Conservation (phyloP, 2,113 vertebrate species). For the Pipa parva region DNA sequence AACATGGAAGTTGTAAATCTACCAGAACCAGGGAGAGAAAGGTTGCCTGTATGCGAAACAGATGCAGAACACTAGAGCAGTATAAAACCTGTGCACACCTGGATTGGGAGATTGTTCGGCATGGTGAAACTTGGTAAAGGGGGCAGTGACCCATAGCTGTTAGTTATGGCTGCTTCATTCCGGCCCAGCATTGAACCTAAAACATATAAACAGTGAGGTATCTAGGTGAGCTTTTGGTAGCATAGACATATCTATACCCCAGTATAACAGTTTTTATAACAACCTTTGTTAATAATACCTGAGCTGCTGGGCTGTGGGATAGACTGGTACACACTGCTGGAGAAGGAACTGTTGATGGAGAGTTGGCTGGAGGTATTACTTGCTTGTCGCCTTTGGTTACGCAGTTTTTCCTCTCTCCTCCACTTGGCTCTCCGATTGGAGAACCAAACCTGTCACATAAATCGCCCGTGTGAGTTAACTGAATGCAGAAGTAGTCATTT, state of each 20-base stretch:
- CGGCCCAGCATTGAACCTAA: slow-evolving; percentile 74
- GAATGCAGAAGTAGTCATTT: no score
- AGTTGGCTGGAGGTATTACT: slow-evolving; percentile 66
- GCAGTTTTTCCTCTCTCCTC: slow-evolving; percentile 77
- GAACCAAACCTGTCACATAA: slow-evolving; percentile 71
- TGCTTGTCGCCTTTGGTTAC: slow-evolving; percentile 72
- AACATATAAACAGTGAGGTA: slow-evolving; percentile 22
- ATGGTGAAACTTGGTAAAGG: slow-evolving; percentile 49
- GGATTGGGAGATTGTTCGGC: slow-evolving; percentile 51
- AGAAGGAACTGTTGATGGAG: slow-evolving; percentile 69
- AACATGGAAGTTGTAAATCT: no score
- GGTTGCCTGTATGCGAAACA: no score
- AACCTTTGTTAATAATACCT: no score
- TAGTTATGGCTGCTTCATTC: slow-evolving; percentile 67
- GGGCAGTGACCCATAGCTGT: slow-evolving; percentile 50
- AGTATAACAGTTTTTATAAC: no score
- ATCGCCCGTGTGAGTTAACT: background rate
- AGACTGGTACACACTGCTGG: slow-evolving; percentile 67
- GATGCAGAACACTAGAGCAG: no score
- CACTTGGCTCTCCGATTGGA: slow-evolving; percentile 81
- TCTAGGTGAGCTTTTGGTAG: background rate
- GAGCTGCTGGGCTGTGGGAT: slow-evolving; percentile 18
- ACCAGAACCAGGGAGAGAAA: no score
- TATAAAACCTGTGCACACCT: slow-evolving; percentile 35
- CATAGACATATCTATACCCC: no score